Percentiles rank a stretch among this genome's conserved stretches.
Evolutionary conservation across 2,797 vertebrate species (phyloP).

Genomic region (Phaenicophaeus curvirostris): DNA sequence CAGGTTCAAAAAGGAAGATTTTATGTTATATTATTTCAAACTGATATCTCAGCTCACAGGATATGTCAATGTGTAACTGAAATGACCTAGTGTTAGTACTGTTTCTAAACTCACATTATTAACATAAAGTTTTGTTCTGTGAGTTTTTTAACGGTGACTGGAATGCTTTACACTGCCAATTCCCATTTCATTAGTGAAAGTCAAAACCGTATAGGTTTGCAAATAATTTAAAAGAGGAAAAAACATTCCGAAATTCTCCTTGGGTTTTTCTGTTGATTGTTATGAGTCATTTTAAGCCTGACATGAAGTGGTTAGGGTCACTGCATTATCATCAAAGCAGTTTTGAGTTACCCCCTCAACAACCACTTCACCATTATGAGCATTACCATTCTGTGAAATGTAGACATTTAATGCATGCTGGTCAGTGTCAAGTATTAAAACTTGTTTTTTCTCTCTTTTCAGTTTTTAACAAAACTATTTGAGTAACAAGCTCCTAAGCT

Average conservation of each 20-base stretch:
- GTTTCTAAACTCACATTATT: not conserved
- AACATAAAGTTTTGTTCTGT: not conserved
- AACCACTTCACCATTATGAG: not conserved
- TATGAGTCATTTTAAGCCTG: not conserved
- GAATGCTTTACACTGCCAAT: not conserved
- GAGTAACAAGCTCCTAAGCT: not conserved
- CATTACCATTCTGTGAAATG: not conserved
- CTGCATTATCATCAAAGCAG: not conserved
- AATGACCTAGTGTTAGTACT: not conserved
- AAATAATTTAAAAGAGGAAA: not conserved
- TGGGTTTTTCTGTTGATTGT: not conserved
- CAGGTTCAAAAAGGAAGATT: not conserved
- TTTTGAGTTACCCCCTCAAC: not conserved
- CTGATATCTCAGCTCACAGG: not conserved
- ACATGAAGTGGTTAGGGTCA: not conserved
- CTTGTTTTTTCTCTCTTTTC: not conserved
- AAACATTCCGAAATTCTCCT: not conserved
- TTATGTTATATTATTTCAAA: not conserved
- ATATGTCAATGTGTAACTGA: not conserved
- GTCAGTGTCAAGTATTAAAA: not conserved
- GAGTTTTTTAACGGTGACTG: not conserved
- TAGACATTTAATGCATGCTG: not conserved
- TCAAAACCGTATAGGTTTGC: not conserved
- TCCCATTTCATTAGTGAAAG: not conserved
- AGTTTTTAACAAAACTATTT: not conserved